These are phyloP conservation scores for Actinia tenebrosa DNA, from an alignment of 64 coral and sea anemone species.

Conservation along the genomic window DNA sequence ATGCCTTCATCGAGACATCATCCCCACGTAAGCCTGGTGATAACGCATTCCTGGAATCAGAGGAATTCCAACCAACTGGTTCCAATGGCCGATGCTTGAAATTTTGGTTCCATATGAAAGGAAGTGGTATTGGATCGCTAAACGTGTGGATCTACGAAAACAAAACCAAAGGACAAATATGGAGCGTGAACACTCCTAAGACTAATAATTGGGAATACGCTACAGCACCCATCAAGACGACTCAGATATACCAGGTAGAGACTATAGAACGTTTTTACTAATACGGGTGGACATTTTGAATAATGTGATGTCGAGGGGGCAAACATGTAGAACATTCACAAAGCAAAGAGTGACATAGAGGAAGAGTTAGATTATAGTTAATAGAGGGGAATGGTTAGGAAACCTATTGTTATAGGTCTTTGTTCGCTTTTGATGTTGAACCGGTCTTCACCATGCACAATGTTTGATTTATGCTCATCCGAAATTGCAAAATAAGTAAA, in stretches of 20 bases:
- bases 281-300: too few species aligned
- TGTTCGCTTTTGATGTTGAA: too few species aligned
- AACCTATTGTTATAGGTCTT: too few species aligned
- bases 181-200: constrained; percentile 31
- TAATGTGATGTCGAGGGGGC: too few species aligned
- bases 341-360: too few species aligned
- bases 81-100: constrained; percentile 77
- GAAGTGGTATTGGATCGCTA: constrained; percentile 53
- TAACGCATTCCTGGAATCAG: constrained; percentile 68
- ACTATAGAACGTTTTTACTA: neutral
- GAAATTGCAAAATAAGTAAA: neutral
- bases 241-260: constrained; percentile 49
- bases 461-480: too few species aligned
- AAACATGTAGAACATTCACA: too few species aligned
- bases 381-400: too few species aligned
- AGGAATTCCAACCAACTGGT: constrained; percentile 57
- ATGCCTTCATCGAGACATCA: constrained; percentile 91
- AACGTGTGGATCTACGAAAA: constrained; percentile 62
- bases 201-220: constrained; percentile 57
- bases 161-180: constrained; percentile 35
- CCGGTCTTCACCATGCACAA: too few species aligned
- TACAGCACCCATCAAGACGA: constrained; percentile 71
- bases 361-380: too few species aligned
- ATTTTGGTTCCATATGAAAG: constrained; percentile 97
- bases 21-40: constrained; percentile 46